phyloP scores from a whole-genome alignment of 2,888 invertebrate species.

The Lasioglossum lativentre region DNA sequence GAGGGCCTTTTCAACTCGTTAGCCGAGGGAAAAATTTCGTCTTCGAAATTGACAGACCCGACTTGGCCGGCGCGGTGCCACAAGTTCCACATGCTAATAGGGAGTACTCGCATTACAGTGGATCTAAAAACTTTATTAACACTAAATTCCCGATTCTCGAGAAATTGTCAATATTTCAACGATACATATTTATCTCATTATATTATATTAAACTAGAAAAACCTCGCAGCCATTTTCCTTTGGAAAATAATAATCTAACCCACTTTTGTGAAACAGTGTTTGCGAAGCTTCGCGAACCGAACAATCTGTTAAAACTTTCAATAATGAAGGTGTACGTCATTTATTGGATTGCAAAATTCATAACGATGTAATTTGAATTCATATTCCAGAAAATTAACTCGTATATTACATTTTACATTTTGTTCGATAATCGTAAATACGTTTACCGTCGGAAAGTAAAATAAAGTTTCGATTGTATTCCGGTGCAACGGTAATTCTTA shows the following conservation, averaged over 20 bases:
- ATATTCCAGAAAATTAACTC: neutral
- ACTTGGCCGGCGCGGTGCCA: no score
- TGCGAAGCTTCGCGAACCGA: neutral
- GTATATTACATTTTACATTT: neutral
- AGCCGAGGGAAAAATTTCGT: conserved; percentile 12
- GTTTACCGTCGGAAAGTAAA: neutral
- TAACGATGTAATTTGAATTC: neutral
- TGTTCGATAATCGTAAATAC: neutral
- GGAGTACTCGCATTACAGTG: neutral
- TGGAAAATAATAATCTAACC: no score
- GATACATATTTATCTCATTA: no score
- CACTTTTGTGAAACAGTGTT: neutral
- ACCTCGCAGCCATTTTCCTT: neutral
- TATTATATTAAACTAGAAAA: neutral
- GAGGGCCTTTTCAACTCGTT: conserved; percentile 12
- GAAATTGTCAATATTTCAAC: neutral
- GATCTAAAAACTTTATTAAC: neutral
- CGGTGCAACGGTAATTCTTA: neutral
- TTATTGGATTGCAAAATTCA: neutral
- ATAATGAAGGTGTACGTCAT: neutral
- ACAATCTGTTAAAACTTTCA: neutral
- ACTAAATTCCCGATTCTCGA: neutral
- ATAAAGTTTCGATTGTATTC: conserved; percentile 1
- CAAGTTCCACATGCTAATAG: neutral
- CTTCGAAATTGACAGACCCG: neutral